Base-by-base conservation (phyloP, 37 sponge, comb jelly and placozoan genomes). In the Ianthella basta region DNA sequence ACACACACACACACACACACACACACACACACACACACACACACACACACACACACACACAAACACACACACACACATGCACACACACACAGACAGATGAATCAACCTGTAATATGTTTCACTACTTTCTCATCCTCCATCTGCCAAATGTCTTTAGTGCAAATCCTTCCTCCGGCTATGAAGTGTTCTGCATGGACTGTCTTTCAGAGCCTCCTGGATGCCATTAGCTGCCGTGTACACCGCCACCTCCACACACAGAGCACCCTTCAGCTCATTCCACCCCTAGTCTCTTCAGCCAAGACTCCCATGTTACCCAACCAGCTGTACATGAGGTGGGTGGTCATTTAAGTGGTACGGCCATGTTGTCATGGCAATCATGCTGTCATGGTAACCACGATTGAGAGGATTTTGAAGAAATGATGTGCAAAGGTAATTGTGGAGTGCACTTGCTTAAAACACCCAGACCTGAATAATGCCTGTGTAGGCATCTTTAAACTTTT, bases 151-250 rank as follows among this genome's bases (percentile, higher is more conserved):
- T 23, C 40, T 68, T 0, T 53, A 94, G 95, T 89, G 33, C 92
- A 91, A 40, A 75, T 86, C 20, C 80, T 94, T 10, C 87, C 89
- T 20, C 80, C 81, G 4, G 89, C 85, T 44, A 86, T 88, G 60
- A 86, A 88, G 85, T 40, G 59, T 18, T 80, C 85, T 75, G 89
- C 86, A 0, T 94, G 95, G 95, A 83, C 81, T 4, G 82, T 88
- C 55, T 89, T 94, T 14, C 86, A 91, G 44, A 72, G 83, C 0
- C 75, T 94, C 32, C 70, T 94, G 60, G 95, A 94, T 82, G 40
- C 91, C 56, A 80, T 94, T 23, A 86, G 87, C 38, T 91, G 80
- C 27, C 85, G 95, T 5, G 85, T 91, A 0, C 95, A 94, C 78
- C 84, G 80, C 29, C 91, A 93, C 75, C 82, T 93, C 32, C 84